Conservation (phyloP, 2,888 invertebrate genomes). For the Ceramica pisi region DNA sequence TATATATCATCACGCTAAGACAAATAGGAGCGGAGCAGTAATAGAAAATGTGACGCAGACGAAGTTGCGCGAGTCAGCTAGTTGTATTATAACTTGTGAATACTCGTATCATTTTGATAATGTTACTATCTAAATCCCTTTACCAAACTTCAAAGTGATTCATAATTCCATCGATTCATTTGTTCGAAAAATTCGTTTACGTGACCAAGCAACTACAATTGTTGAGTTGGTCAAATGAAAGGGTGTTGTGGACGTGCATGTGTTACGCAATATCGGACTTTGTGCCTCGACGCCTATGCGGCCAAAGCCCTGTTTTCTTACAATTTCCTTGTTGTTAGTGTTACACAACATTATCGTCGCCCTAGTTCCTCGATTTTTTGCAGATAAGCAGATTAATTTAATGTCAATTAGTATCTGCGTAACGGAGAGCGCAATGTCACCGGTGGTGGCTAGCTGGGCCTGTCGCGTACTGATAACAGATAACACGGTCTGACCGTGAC, state of each 20-base stretch:
- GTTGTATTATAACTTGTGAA: too few relatives aligned
- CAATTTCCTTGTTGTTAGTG: conserved; percentile 5
- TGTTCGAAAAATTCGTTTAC: background rate
- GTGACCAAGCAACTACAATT: background rate
- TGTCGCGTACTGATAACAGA: conserved; percentile 12
- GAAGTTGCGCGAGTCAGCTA: too few relatives aligned
- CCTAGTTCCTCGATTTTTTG: conserved; percentile 4
- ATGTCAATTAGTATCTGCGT: conserved; percentile 16
- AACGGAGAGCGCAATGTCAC: conserved; percentile 40
- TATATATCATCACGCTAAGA: too few relatives aligned
- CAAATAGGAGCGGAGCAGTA: too few relatives aligned
- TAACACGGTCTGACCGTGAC: conserved; percentile 11
- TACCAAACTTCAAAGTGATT: background rate
- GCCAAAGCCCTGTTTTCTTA: background rate
- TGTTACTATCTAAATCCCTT: background rate
- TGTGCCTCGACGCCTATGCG: background rate
- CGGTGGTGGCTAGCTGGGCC: background rate
- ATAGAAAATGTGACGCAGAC: too few relatives aligned
- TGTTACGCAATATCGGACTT: background rate
- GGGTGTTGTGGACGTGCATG: background rate
- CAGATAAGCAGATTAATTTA: conserved; percentile 22
- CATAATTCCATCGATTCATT: background rate
- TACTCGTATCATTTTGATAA: too few relatives aligned
- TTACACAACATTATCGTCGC: background rate
- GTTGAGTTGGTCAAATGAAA: background rate